These are phyloP conservation scores for Pachydiplax longipennis DNA, from an alignment of 2,888 invertebrate species.

Conservation along the genomic window DNA sequence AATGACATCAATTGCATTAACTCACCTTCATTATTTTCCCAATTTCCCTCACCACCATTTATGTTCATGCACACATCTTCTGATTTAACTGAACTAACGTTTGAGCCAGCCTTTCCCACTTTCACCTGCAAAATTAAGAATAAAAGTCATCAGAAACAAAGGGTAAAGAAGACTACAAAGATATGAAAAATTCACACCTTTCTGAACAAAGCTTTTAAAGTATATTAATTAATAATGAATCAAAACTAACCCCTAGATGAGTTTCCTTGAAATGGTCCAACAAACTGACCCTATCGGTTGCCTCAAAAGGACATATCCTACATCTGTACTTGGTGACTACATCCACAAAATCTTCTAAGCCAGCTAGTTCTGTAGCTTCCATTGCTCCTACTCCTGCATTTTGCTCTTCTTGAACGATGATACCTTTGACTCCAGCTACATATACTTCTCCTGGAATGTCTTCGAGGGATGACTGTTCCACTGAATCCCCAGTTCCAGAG, in stretches of 20 bases:
- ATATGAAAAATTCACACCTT: no score
- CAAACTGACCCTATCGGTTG: conserved; percentile 58
- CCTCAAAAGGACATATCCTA: conserved; percentile 64
- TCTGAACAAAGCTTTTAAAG: background rate
- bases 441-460: conserved; percentile 21
- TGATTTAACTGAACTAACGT: conserved; percentile 1
- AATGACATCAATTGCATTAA: no score
- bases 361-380: conserved; percentile 54
- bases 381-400: background rate
- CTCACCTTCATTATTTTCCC: background rate
- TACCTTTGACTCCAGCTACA: conserved; percentile 51
- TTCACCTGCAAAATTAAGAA: conserved; percentile 10
- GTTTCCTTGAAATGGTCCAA: conserved; percentile 58
- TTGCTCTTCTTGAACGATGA: conserved; percentile 54
- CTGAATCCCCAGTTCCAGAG: background rate
- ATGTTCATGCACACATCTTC: background rate
- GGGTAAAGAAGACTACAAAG: background rate
- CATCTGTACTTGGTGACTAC: conserved; percentile 65
- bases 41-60: background rate
- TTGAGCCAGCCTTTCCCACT: background rate
- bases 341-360: conserved; percentile 62
- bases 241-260: conserved; percentile 50
- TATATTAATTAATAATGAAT: background rate
- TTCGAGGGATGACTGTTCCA: background rate
- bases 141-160: background rate